Conservation (phyloP, 2,113 vertebrate genomes). For the Motacilla tschutschensis region DNA sequence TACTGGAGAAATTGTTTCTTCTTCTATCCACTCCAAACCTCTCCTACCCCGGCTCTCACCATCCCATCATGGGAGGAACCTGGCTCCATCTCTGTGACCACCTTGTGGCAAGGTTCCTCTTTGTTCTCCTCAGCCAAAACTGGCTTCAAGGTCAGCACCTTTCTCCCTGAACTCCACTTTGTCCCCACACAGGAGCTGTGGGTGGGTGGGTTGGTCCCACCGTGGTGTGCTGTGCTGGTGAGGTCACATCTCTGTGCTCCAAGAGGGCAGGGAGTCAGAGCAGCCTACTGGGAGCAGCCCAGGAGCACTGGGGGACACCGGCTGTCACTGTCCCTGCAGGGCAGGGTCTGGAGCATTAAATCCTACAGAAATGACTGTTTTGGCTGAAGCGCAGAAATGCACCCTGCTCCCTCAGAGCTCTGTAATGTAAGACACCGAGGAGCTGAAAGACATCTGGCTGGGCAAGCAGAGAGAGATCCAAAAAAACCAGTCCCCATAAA, state of each 20-base stretch:
- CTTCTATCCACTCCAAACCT: not conserved
- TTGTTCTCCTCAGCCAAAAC: not conserved
- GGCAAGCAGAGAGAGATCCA: not conserved
- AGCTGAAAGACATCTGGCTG: conserved; percentile 13
- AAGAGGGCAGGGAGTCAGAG: not conserved
- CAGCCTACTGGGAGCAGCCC: not conserved
- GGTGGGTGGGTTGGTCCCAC: not conserved
- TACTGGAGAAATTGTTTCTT: not conserved
- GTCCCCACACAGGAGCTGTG: not conserved
- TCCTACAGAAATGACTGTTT: not conserved
- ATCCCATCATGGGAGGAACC: not conserved
- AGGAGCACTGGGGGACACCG: not conserved
- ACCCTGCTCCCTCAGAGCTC: not conserved
- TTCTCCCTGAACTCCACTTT: not conserved
- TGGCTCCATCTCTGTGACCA: not conserved
- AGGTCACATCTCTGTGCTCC: rapidly evolving
- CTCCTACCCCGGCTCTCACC: not conserved
- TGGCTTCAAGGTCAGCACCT: not conserved
- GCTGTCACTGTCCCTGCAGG: not conserved
- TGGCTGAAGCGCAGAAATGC: not conserved
- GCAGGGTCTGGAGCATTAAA: not conserved
- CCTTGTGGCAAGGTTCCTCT: not conserved
- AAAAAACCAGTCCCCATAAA: not conserved
- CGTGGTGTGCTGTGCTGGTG: not conserved
- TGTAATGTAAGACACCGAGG: not conserved